Conservation (phyloP, 1,140 invertebrate species). For the Anagrus nilaparvatae region DNA sequence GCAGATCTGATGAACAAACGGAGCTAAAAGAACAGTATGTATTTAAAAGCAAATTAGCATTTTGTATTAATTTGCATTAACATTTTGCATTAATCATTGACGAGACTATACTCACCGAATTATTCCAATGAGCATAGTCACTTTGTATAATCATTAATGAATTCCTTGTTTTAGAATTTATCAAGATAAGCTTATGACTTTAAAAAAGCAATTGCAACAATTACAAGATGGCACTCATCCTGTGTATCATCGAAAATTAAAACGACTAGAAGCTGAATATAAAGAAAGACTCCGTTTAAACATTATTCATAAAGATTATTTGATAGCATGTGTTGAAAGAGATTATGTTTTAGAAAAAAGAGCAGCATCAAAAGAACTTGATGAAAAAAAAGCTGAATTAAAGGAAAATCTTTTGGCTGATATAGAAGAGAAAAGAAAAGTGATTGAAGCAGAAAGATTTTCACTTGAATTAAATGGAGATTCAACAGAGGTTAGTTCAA, state of each 20-base stretch:
- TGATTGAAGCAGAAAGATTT: constrained; percentile 78
- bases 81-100: neutral
- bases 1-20: constrained; percentile 66
- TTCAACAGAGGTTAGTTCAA: constrained; percentile 63
- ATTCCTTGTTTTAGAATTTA: constrained; percentile 62
- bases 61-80: neutral
- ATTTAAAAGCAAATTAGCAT: neutral
- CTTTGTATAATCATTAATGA: neutral
- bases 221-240: constrained; percentile 76
- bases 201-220: constrained; percentile 85
- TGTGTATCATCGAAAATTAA: constrained; percentile 73
- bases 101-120: neutral
- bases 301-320: constrained; percentile 72
- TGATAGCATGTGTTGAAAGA: constrained; percentile 74
- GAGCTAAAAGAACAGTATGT: constrained; percentile 89
- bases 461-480: constrained; percentile 81
- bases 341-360: constrained; percentile 84
- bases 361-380: constrained; percentile 81
- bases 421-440: constrained; percentile 84
- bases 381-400: constrained; percentile 89
- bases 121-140: neutral
- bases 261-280: constrained; percentile 71
- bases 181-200: constrained; percentile 79
- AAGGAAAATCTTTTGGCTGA: constrained; percentile 82
- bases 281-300: constrained; percentile 63